Evolutionary conservation across 2,888 invertebrate genomes (phyloP), one percentile per base, ranked within the genome.

Genomic region (Plagodis dolabraria): DNA sequence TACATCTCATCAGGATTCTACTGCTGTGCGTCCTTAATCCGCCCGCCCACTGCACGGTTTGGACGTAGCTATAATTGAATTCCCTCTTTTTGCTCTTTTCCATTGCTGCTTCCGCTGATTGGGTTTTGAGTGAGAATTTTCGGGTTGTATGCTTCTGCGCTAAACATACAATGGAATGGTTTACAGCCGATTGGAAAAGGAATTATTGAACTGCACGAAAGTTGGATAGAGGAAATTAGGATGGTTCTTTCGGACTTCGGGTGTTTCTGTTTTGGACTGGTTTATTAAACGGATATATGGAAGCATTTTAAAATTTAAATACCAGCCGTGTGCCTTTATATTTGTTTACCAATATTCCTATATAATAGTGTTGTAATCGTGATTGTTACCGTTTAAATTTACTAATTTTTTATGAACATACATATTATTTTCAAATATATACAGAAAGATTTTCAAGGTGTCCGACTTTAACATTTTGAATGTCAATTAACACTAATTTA

Each of bases 11-110:
- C 11, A 11, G 9, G 33, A 33, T 9, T 12, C 42, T 44, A 47
- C 38, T 35, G 45, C 10, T 46, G 47, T 48, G 47, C 47, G 47
- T 12, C 52, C 60, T 60, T 47, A 54, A 52, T 60, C 57, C 61
- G 64, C 45, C 52, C 40, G 35, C 51, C 58, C 59, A 34, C 45
- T 56, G 53, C 60, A 52, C 63, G 63, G 61, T 61, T 64, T 60
- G 63, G 63, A 64, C 67, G 61, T 60, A 62, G 60, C 69, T 57
- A 64, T 69, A 69, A 69, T 69, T 69, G 69, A 67, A 69, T 69
- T 60, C 63, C 55, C 43, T 60, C 60, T 66, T 69, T 69, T 69
- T 69, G 65, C 54, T 64, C 65, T 69, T 63, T 69, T 69, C 64
- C 40, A 63, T 54, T 53, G 63, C 59, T 45, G 63, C 56, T 51